A percentile compares a stretch with the other conserved stretches of the same genome.
These are phyloP conservation scores for Pitangus sulphuratus DNA, from an alignment of 2,797 vertebrate species.

Conservation along the genomic window DNA sequence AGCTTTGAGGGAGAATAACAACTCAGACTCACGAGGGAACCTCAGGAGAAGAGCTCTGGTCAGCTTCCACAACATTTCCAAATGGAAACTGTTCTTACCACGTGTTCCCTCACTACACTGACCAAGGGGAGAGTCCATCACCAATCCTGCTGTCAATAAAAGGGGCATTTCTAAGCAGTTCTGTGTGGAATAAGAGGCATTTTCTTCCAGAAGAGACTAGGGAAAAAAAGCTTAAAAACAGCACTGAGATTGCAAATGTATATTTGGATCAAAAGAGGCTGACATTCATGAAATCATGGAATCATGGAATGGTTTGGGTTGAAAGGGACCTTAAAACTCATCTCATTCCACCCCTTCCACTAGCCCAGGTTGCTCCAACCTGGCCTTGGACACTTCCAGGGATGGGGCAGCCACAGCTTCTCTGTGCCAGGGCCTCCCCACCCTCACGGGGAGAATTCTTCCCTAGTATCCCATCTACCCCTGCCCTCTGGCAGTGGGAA, in stretches of 20 bases:
- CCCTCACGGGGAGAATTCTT: fast-evolving
- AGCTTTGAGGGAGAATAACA: not conserved
- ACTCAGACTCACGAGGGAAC: not conserved
- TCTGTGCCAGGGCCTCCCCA: not conserved
- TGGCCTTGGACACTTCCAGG: not conserved
- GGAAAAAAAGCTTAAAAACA: not conserved
- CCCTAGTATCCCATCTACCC: not conserved
- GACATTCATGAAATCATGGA: not conserved
- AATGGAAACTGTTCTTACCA: not conserved
- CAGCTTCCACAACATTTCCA: not conserved
- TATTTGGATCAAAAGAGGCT: not conserved
- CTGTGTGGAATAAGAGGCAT: not conserved
- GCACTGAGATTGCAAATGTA: not conserved
- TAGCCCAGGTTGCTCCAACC: fast-evolving
- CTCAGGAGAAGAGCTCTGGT: not conserved
- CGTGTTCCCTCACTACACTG: not conserved
- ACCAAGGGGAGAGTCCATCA: not conserved
- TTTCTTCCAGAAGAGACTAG: not conserved
- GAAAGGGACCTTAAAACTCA: not conserved
- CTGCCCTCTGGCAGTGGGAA: not conserved
- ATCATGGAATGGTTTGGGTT: not conserved
- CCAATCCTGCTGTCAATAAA: not conserved
- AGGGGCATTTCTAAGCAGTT: not conserved
- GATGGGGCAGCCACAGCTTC: not conserved
- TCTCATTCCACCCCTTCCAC: not conserved